Conservation (phyloP, 2,888 invertebrate species). For the Smittia aterrima region DNA sequence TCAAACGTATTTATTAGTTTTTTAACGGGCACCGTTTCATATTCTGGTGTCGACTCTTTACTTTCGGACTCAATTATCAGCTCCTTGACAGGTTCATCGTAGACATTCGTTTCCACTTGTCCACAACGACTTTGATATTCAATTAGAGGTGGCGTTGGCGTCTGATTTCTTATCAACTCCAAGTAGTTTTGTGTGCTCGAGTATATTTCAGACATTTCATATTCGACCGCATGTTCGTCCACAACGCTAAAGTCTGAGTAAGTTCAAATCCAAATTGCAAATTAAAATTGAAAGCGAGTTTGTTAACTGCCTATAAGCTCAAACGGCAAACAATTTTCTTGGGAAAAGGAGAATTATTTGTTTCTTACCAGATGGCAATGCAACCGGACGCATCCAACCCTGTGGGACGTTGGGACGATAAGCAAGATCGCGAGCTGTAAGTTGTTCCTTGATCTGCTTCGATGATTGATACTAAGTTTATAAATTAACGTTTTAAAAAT, state of each 20-base stretch:
- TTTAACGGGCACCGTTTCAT: slow-evolving; percentile 41
- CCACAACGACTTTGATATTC: not conserved
- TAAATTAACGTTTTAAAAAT: too few species aligned
- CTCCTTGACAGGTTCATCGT: slow-evolving; percentile 32
- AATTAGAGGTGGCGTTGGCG: slow-evolving; percentile 10
- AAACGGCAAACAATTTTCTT: not conserved
- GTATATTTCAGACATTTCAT: slow-evolving; percentile 31
- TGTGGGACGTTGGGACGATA: slow-evolving; percentile 53
- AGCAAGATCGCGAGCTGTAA: slow-evolving; percentile 48
- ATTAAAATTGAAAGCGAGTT: not conserved
- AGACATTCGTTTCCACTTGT: slow-evolving; percentile 24
- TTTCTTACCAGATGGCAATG: slow-evolving; percentile 50
- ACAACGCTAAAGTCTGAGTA: not conserved
- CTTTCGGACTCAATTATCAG: slow-evolving; percentile 15
- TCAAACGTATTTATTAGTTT: slow-evolving; percentile 57
- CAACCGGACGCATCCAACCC: slow-evolving; percentile 52
- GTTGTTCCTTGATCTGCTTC: slow-evolving; percentile 26
- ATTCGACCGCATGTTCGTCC: not conserved
- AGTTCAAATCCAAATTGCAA: not conserved
- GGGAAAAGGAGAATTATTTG: not conserved
- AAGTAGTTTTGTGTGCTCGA: not conserved
- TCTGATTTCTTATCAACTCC: not conserved
- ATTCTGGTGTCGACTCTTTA: slow-evolving; percentile 22
- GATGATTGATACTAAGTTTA: slow-evolving; percentile 32
- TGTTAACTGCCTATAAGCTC: not conserved